These are phyloP conservation scores for Drosophila maculinotata DNA, from an alignment of 2,888 invertebrate species.

Conservation along the genomic window DNA sequence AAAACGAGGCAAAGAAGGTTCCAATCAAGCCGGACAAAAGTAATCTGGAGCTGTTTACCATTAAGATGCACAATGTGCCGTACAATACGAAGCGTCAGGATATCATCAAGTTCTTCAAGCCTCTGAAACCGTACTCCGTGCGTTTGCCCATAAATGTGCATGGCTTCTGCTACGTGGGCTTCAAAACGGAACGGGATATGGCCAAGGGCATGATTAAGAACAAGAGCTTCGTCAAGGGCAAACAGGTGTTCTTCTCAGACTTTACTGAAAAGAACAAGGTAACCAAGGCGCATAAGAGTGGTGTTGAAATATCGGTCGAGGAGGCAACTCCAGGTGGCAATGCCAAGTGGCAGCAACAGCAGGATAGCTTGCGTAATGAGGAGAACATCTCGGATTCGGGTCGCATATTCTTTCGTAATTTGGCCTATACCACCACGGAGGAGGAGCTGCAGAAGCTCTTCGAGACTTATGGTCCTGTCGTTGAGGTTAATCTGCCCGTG, in stretches of 20 bases:
- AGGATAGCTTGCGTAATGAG: constrained; percentile 88
- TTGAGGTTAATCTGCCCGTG: constrained; percentile 95
- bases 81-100: constrained; percentile 93
- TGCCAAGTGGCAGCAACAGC: constrained; percentile 88
- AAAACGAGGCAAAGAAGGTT: constrained; percentile 6
- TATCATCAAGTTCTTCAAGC: constrained; percentile 93
- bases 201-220: constrained; percentile 93
- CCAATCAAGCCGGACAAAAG: constrained; percentile 79
- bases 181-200: constrained; percentile 92
- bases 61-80: constrained; percentile 92
- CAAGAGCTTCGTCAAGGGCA: constrained; percentile 93
- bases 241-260: constrained; percentile 87
- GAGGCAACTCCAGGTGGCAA: constrained; percentile 66
- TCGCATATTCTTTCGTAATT: constrained; percentile 95
- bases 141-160: constrained; percentile 91
- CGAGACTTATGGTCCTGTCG: constrained; percentile 93
- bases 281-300: constrained; percentile 74
- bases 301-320: constrained; percentile 5
- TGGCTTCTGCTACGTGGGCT: constrained; percentile 96
- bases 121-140: constrained; percentile 91
- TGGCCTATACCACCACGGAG: constrained; percentile 94
- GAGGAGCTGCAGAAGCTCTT: constrained; percentile 93
- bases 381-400: constrained; percentile 96
- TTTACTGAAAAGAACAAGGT: constrained; percentile 85
- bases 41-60: constrained; percentile 86